A percentile compares a stretch with the other conserved stretches of the same genome.
Evolutionary conservation across 2,888 invertebrate species (phyloP).

Genomic region (Nemapogon koenigi): DNA sequence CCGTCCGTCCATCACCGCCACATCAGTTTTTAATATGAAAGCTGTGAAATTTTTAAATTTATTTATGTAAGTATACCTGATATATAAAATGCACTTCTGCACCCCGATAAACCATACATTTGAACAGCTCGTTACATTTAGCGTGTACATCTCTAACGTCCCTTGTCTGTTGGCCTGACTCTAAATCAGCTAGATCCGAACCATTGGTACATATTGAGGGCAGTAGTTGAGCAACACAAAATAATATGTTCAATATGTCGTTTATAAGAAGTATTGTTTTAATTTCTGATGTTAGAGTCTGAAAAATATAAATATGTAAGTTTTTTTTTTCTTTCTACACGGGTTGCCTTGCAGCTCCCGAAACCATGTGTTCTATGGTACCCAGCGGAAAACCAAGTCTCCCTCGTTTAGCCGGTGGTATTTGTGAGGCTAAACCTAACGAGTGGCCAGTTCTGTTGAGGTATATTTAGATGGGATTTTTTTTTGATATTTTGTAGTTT

Average conservation of each 20-base stretch:
- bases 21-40: too few relatives aligned
- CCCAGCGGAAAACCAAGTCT: too few relatives aligned
- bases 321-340: neutral
- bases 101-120: slow-evolving; percentile 76
- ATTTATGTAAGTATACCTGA: slow-evolving; percentile 65
- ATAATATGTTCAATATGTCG: slow-evolving; percentile 77
- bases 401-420: too few relatives aligned
- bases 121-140: slow-evolving; percentile 81
- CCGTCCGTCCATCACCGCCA: too few relatives aligned
- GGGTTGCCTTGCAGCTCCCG: too few relatives aligned
- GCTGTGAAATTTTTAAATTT: too few relatives aligned
- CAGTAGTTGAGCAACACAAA: slow-evolving; percentile 76
- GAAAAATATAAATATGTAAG: slow-evolving; percentile 21
- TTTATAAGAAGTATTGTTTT: slow-evolving; percentile 64
- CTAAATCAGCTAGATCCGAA: slow-evolving; percentile 67
- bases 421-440: too few relatives aligned
- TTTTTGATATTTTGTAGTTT: too few relatives aligned
- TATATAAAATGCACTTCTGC: slow-evolving; percentile 76
- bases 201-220: slow-evolving; percentile 72
- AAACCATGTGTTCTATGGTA: too few relatives aligned
- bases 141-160: slow-evolving; percentile 83
- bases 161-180: slow-evolving; percentile 65
- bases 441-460: too few relatives aligned
- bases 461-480: too few relatives aligned
- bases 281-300: slow-evolving; percentile 71